Evolutionary conservation across 2,797 vertebrate genomes (phyloP).

Genomic region (Microcaecilia unicolor): DNA sequence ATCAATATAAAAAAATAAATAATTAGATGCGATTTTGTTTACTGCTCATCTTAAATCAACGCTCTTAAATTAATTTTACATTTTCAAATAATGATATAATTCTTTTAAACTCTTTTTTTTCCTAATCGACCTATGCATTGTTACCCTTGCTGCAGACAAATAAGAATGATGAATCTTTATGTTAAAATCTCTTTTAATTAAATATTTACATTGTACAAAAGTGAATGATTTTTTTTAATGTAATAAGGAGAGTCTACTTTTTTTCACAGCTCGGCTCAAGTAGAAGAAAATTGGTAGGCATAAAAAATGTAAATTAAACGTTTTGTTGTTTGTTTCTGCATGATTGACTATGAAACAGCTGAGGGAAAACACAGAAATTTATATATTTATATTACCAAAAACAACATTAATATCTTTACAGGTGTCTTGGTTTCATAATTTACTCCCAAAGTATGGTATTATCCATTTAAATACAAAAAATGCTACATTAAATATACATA

Average conservation of each 20-base stretch:
- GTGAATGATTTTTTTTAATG: constrained; percentile 39
- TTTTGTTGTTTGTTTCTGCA: too few relatives aligned
- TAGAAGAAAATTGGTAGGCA: constrained; percentile 47
- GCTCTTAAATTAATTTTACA: not conserved
- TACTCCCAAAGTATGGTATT: constrained; percentile 98
- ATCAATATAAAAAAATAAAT: too few relatives aligned
- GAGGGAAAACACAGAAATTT: constrained; percentile 55
- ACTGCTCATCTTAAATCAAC: too few relatives aligned
- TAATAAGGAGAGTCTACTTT: constrained; percentile 41
- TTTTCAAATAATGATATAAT: constrained; percentile 14
- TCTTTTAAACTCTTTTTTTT: constrained; percentile 9
- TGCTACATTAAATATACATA: constrained; percentile 99
- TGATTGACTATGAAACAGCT: constrained; percentile 69
- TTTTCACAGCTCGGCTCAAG: constrained; percentile 34
- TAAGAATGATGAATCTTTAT: constrained; percentile 42
- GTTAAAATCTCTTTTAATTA: constrained; percentile 61
- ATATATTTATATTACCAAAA: constrained; percentile 70
- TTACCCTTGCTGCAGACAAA: constrained; percentile 17
- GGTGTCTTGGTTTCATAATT: constrained; percentile 88
- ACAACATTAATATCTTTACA: constrained; percentile 85
- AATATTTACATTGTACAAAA: constrained; percentile 58
- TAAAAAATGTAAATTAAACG: constrained; percentile 69
- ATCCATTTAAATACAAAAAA: constrained; percentile 99
- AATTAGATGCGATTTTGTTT: too few relatives aligned
- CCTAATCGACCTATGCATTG: not conserved